These are phyloP conservation scores for Torymus tubicola DNA, from an alignment of 2,888 invertebrate genomes.

Conservation along the genomic window DNA sequence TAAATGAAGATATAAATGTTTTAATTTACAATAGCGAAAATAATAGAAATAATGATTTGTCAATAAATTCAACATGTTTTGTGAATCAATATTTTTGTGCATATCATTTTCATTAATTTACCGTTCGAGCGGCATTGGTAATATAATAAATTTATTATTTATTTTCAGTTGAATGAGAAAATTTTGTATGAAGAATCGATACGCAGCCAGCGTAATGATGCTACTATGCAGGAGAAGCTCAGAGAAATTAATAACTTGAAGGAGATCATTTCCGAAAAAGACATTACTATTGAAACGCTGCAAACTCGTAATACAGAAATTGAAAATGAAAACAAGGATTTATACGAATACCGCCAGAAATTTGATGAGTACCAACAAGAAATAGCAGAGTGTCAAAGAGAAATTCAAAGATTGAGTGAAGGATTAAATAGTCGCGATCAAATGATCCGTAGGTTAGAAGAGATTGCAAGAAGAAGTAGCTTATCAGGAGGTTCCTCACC, in stretches of 20 bases:
- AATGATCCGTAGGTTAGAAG: slow-evolving; percentile 69
- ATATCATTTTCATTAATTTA: too few species aligned
- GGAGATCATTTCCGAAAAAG: slow-evolving; percentile 72
- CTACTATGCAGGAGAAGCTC: slow-evolving; percentile 76
- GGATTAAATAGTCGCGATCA: slow-evolving; percentile 69
- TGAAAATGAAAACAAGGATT: slow-evolving; percentile 70
- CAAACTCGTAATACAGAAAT: slow-evolving; percentile 68
- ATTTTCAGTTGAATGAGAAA: slow-evolving; percentile 76
- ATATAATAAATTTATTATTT: background rate
- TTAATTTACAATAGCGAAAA: background rate
- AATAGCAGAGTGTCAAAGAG: slow-evolving; percentile 64
- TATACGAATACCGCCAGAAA: slow-evolving; percentile 77
- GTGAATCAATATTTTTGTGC: too few species aligned
- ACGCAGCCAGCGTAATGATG: slow-evolving; percentile 68
- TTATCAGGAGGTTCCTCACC: slow-evolving; percentile 67
- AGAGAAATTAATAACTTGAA: slow-evolving; percentile 77
- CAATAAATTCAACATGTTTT: too few species aligned
- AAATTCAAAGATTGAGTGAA: slow-evolving; percentile 68
- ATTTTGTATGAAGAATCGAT: slow-evolving; percentile 75
- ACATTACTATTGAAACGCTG: slow-evolving; percentile 68
- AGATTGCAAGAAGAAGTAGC: slow-evolving; percentile 69
- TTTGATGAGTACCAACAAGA: slow-evolving; percentile 69
- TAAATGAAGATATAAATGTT: slow-evolving; percentile 1
- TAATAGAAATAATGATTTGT: background rate
- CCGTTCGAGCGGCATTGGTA: too few species aligned